Percentiles rank a stretch among this genome's conserved stretches.
Conservation (phyloP, 2,797 vertebrate genomes). For the Helostoma temminkii region DNA sequence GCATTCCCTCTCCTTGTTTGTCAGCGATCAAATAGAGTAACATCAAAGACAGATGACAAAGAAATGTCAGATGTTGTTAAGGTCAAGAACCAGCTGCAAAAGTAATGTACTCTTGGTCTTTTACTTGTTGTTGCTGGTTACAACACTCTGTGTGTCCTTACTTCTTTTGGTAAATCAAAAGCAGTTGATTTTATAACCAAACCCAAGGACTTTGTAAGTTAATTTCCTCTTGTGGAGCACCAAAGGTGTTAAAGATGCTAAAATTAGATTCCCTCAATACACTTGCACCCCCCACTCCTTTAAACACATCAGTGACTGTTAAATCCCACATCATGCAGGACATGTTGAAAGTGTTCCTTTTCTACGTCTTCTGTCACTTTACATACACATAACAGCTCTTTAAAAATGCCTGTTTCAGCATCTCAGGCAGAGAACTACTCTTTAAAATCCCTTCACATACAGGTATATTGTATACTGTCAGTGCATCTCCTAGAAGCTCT, state of each 20-base stretch:
- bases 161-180: conserved; percentile 51
- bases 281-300: conserved; percentile 14
- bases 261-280: conserved; percentile 54
- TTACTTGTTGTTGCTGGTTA: conserved; percentile 23
- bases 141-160: not conserved
- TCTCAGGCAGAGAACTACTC: conserved; percentile 49
- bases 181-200: conserved; percentile 51
- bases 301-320: conserved; percentile 42
- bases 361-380: conserved; percentile 58
- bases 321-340: conserved; percentile 57
- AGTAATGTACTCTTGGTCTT: conserved; percentile 32
- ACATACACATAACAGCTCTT: conserved; percentile 61
- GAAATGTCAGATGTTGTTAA: conserved; percentile 71
- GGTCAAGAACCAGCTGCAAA: conserved; percentile 42
- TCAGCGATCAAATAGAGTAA: conserved; percentile 68
- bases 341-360: conserved; percentile 40
- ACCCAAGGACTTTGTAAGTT: conserved; percentile 42
- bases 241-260: conserved; percentile 61
- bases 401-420: conserved; percentile 68
- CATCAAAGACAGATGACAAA: conserved; percentile 66
- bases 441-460: conserved; percentile 61
- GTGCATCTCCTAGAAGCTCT: conserved; percentile 39
- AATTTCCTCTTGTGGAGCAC: conserved; percentile 59
- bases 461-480: conserved; percentile 41
- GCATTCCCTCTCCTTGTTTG: conserved; percentile 54